Evolutionary conservation across 2,113 vertebrate genomes (phyloP).

Genomic region (Oreochromis niloticus): DNA sequence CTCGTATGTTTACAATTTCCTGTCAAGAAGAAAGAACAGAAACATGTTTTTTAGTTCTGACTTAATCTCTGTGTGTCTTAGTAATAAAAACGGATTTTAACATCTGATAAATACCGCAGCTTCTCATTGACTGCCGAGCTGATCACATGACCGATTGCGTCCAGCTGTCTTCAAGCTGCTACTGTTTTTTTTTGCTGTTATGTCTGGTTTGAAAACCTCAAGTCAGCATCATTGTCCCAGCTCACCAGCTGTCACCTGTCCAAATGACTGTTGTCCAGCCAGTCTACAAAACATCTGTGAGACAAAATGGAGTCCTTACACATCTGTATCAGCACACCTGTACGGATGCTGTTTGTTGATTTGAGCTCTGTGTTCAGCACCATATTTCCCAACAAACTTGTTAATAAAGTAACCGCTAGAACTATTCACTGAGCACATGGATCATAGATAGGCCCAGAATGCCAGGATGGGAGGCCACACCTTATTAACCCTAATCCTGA

Average conservation of each 20-base stretch:
- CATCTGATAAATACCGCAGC: background rate
- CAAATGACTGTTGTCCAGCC: background rate
- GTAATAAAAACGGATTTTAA: background rate
- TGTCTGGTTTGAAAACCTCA: background rate
- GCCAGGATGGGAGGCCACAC: background rate
- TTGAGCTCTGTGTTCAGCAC: background rate
- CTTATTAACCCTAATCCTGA: background rate
- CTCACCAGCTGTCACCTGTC: background rate
- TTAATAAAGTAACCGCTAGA: background rate
- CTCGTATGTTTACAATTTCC: background rate
- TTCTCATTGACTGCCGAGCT: background rate
- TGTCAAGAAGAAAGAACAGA: background rate
- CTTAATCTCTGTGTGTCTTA: background rate
- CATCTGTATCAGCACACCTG: background rate
- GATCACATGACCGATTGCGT: background rate
- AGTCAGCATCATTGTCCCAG: background rate
- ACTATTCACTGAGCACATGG: background rate
- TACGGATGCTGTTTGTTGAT: background rate
- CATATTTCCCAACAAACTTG: background rate
- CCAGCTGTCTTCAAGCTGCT: background rate
- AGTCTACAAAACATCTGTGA: background rate
- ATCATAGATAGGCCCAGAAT: background rate
- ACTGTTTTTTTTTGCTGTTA: background rate
- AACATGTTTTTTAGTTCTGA: background rate
- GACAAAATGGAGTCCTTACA: background rate